These are phyloP conservation scores for Trypoxylus dichotomus DNA, from an alignment of 1,140 invertebrate genomes.

Conservation along the genomic window DNA sequence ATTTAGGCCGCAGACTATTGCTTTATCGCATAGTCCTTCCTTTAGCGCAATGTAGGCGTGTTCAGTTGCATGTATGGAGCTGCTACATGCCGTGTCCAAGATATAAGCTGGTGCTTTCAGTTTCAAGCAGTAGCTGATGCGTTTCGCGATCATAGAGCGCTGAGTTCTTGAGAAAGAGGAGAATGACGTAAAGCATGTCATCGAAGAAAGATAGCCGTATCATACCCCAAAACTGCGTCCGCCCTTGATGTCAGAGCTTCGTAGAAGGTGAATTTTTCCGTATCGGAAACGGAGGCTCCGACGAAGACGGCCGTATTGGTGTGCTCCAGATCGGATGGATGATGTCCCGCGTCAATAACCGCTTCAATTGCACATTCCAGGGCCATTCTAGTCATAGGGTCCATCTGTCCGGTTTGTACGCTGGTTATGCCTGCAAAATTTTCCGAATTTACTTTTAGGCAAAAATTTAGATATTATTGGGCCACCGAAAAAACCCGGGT, in stretches of 20 bases:
- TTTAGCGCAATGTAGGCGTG: constrained; percentile 78
- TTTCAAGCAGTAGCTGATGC: constrained; percentile 78
- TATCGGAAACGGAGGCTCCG: constrained; percentile 76
- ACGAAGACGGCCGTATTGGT: constrained; percentile 78
- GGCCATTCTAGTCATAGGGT: constrained; percentile 83
- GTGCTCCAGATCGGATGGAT: constrained; percentile 62
- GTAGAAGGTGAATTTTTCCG: constrained; percentile 51
- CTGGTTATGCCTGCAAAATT: neutral
- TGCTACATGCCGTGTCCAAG: constrained; percentile 89
- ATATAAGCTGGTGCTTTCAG: constrained; percentile 77
- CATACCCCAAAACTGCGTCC: neutral
- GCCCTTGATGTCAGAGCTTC: neutral
- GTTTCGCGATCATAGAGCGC: constrained; percentile 85
- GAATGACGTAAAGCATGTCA: no score
- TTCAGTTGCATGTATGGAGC: constrained; percentile 82
- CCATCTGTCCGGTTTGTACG: constrained; percentile 79
- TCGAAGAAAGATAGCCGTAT: neutral
- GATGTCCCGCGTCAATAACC: constrained; percentile 81
- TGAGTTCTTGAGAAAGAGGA: neutral
- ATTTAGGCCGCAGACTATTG: constrained; percentile 84
- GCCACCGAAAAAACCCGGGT: constrained; percentile 74
- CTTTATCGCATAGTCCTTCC: constrained; percentile 79
- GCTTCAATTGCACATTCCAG: constrained; percentile 85
- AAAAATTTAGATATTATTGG: neutral
- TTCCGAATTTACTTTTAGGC: neutral